Conservation (phyloP, 2,888 invertebrate genomes). For the Melitaea athalia region DNA sequence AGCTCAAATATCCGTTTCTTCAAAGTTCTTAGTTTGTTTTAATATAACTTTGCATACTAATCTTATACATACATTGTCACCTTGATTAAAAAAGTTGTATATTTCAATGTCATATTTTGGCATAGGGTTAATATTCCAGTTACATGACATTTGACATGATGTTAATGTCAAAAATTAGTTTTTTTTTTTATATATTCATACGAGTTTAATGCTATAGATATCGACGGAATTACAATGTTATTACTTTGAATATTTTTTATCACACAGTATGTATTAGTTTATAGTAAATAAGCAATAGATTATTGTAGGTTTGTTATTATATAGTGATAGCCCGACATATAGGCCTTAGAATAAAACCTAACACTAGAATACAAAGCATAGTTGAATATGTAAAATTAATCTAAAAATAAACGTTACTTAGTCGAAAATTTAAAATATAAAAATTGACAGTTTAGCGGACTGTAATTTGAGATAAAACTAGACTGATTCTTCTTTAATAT, state of each 20-base stretch:
- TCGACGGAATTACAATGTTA: background rate
- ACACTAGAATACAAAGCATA: constrained; percentile 6
- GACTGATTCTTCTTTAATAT: background rate
- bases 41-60: too few relatives aligned
- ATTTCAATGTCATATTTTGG: too few relatives aligned
- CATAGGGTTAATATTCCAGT: background rate
- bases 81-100: too few relatives aligned
- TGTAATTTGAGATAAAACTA: background rate
- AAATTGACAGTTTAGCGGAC: background rate
- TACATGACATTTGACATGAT: background rate
- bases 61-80: too few relatives aligned
- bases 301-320: background rate
- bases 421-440: background rate
- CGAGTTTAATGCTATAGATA: background rate
- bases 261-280: background rate
- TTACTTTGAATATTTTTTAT: background rate
- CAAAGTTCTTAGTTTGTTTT: too few relatives aligned
- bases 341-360: background rate
- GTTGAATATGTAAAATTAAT: background rate
- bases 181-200: background rate
- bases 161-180: background rate
- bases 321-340: background rate
- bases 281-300: background rate
- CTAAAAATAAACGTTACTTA: background rate
- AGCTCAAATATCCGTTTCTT: too few relatives aligned